These are phyloP conservation scores for Dyspetes luteomarginatus DNA, from an alignment of 2,888 invertebrate genomes.

Conservation along the genomic window DNA sequence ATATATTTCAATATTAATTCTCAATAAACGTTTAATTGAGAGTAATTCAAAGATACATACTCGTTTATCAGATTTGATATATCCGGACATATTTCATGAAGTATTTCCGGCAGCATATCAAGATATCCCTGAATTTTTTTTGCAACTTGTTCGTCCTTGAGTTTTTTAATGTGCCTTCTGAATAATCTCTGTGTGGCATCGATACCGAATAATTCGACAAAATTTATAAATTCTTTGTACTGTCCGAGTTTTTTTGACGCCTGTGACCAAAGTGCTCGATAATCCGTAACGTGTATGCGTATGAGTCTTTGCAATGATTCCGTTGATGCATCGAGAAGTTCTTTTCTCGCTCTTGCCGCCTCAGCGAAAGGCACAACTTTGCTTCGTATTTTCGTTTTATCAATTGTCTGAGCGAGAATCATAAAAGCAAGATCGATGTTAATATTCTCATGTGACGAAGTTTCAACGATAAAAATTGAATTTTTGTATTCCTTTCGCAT, in stretches of 20 bases:
- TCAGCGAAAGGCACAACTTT: constrained; percentile 91
- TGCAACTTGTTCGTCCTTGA: constrained; percentile 92
- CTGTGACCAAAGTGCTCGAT: constrained; percentile 93
- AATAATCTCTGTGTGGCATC: constrained; percentile 92
- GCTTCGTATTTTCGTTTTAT: constrained; percentile 92
- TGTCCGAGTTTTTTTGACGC: constrained; percentile 93
- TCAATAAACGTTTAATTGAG: too few species aligned
- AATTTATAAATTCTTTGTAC: constrained; percentile 95
- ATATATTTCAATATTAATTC: too few species aligned
- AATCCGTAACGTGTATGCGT: constrained; percentile 92
- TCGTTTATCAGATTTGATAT: constrained; percentile 84
- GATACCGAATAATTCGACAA: constrained; percentile 94
- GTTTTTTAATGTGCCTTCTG: constrained; percentile 90
- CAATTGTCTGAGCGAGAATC: constrained; percentile 95
- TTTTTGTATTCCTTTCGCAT: constrained; percentile 96
- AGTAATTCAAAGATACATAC: constrained; percentile 71
- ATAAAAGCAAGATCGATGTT: constrained; percentile 97
- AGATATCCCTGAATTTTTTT: constrained; percentile 91
- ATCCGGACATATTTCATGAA: constrained; percentile 92
- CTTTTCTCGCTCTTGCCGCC: constrained; percentile 93
- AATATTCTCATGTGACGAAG: constrained; percentile 97
- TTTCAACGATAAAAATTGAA: constrained; percentile 95
- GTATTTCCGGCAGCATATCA: constrained; percentile 90
- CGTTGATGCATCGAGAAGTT: constrained; percentile 94
- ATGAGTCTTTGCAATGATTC: constrained; percentile 96